Base-by-base conservation (phyloP, 2,113 vertebrate species). In the Agapornis roseicollis region DNA sequence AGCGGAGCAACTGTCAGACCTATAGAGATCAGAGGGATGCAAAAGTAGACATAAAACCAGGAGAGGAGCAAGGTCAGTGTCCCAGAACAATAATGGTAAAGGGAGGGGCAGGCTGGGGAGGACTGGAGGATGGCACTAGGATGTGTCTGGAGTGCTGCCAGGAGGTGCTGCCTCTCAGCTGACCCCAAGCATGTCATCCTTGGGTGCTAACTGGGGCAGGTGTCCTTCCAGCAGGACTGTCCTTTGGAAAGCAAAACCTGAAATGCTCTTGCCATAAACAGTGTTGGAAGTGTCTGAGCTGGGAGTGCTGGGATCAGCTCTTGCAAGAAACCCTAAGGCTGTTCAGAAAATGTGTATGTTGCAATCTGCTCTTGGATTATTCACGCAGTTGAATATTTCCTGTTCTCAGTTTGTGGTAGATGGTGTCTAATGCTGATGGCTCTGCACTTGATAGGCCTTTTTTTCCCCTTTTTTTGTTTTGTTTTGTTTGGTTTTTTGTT, bases 161-260 rank as follows among this genome's bases (percentile, higher is more conserved):
- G 0, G 37, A 37, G 37, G 27, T 56, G 33, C 33, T 25, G 41
- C 35, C 46, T 44, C 35, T 60, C 5, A 39, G 1, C 3, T 25
- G 29, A 35, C 14, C 23, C 41, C 12, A 24, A 24, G 7, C 13
- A 15, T 13, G n/a, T 23, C 12, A 27, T 22, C 27, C 29, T 33
- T 0, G 5, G n/a, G 25, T 24, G 18, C 11, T 19, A n/a, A 17
- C 5, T 46, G 37, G 25, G 46, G 17, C 4, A 22, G 56, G 29
- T n/a, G 6, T 50, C 17, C 31, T 72, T 71, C 0, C 1, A 56
- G 71, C 18, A 41, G 68, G 53, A 27, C 17, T 0, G 0, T 17
- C 18, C 10, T 15, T 22, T 73, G 33, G n/a, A 47, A 70, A 70
- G n/a, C 11, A 37, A 53, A 58, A 6, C 24, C 18, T 4, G 1